Evolutionary conservation across 2,797 vertebrate species (phyloP).

Genomic region (Chaunax sp.): DNA sequence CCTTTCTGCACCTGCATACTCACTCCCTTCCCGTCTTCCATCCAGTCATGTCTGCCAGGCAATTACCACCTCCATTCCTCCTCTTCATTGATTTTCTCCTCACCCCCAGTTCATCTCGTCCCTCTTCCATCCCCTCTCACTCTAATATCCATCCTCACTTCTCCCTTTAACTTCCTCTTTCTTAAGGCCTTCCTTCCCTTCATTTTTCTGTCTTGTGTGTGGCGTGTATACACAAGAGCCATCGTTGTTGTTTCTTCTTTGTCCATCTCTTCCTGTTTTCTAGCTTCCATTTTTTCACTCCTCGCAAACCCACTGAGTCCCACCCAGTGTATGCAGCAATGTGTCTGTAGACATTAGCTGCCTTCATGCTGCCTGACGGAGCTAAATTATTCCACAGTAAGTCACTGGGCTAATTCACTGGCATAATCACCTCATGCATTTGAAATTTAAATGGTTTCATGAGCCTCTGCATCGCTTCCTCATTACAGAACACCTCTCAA

Average conservation of each 20-base stretch:
- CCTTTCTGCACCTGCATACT: conserved; percentile 47
- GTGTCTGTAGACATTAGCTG: conserved; percentile 73
- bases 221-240: conserved; percentile 25
- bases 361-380: conserved; percentile 75
- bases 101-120: conserved; percentile 49
- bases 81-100: conserved; percentile 66
- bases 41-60: conserved; percentile 65
- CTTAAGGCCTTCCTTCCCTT: conserved; percentile 28
- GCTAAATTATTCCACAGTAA: conserved; percentile 84
- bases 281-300: conserved; percentile 23
- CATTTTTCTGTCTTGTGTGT: conserved; percentile 41
- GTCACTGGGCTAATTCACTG: conserved; percentile 83
- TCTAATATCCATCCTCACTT: conserved; percentile 47
- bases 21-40: conserved; percentile 36
- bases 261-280: conserved; percentile 15
- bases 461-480: conserved; percentile 68
- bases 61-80: conserved; percentile 69
- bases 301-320: conserved; percentile 25
- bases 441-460: conserved; percentile 85
- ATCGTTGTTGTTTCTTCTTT: conserved; percentile 30
- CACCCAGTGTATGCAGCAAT: conserved; percentile 44
- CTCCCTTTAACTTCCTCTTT: conserved; percentile 32
- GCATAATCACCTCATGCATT: conserved; percentile 86
- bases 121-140: conserved; percentile 40
- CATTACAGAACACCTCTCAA: conserved; percentile 76